Base-by-base conservation (phyloP, 2,888 invertebrate genomes). In the Lagria hirta region DNA sequence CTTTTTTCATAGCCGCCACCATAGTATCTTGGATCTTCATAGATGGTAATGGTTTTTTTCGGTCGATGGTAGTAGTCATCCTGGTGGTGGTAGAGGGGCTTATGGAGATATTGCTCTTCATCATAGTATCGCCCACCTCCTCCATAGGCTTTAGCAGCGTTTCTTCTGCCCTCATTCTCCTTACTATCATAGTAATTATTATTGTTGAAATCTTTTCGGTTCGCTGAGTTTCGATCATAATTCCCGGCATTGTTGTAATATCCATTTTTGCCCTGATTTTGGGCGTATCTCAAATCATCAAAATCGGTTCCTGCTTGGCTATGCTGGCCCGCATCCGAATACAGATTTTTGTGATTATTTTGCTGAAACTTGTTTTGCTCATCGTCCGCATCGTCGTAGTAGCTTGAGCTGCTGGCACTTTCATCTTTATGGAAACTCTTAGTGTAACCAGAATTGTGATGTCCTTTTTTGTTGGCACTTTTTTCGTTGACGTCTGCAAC, bases 401-500 rank as follows among this genome's bases (percentile, higher is more conserved):
- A 84, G 15, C 81, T 83, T 38, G 81, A 80, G 55, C 82, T 83
- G 57, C 80, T 81, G 0, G 82, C 83, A 6, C 79, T 80, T 61
- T 84, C 84, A 52, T 84, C 83, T 64, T 84, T 84, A 57, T 82
- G 81, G 57, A 84, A 84, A 7, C 79, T 78, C 57, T 83, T 83
- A 54, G 78, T 79, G 61, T 82, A 85, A 10, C 84, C 84, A 51
- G 81, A 78, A 41, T 82, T 81, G 54, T 81, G 82, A 51, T 83
- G 83, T 2, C 84, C 84, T 62, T 83, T 83, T 58, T 82, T 82
- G 51, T 83, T 80, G 1, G 74, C 77, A 38, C 58, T 51, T 44
- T 68, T 65, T 20, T 60, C 65, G 17, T 58, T 64, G 4, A 59
- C 40, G 35, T 69, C 64, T 3, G 57, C 40, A 1, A 60, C 43